Evolutionary conservation across 1,140 invertebrate genomes (phyloP).

Genomic region (Gonioctena quinquepunctata): DNA sequence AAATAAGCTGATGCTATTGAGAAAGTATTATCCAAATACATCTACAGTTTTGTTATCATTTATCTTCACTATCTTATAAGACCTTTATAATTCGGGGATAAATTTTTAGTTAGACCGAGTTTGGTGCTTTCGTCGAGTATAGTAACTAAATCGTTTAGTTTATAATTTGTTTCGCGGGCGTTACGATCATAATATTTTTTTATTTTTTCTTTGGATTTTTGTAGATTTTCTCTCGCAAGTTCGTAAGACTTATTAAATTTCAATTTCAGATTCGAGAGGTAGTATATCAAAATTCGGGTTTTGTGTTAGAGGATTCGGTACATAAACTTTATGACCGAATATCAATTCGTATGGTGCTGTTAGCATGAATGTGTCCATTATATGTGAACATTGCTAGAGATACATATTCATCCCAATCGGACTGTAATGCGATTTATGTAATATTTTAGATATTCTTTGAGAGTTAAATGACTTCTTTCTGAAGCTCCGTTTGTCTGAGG

Average conservation of each 20-base stretch:
- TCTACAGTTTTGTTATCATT: constrained; percentile 29
- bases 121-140: constrained; percentile 23
- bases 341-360: constrained; percentile 49
- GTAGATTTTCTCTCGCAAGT: constrained; percentile 45
- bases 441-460: constrained; percentile 49
- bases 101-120: constrained; percentile 25
- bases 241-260: constrained; percentile 44
- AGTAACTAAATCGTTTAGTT: constrained; percentile 33
- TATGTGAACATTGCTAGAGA: constrained; percentile 52
- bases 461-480: constrained; percentile 46
- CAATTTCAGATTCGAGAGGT: constrained; percentile 40
- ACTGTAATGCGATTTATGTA: constrained; percentile 35
- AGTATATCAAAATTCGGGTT: constrained; percentile 50
- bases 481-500: constrained; percentile 50
- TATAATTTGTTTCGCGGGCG: constrained; percentile 32
- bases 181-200: constrained; percentile 47
- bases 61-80: constrained; percentile 27
- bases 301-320: too few relatives aligned
- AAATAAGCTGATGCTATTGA: too few relatives aligned
- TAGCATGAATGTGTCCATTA: constrained; percentile 49
- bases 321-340: constrained; percentile 33
- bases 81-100: constrained; percentile 31
- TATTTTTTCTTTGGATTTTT: constrained; percentile 39
- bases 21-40: too few relatives aligned
- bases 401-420: constrained; percentile 48